Base-by-base conservation (phyloP, 2,888 invertebrate species). In the Osedax frankpressi region DNA sequence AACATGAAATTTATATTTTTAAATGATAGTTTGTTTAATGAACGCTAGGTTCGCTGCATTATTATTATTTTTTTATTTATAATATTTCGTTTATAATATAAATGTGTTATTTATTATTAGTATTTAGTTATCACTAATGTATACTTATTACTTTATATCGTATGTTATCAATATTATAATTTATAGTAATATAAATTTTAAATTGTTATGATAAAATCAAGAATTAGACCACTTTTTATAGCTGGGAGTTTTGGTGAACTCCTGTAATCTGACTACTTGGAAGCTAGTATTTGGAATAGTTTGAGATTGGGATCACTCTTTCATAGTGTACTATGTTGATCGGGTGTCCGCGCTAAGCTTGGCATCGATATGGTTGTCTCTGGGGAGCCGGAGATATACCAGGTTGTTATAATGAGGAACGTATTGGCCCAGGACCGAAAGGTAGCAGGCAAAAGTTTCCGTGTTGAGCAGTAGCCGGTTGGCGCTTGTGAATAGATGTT, bases 401-500 rank as follows among this genome's bases (percentile, higher is more conserved):
- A 92, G 91, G 94, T 94, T 91, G 88, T 89, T 89, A n/a, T 91
- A 93, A 94, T 89, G 94, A 93, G 92, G 90, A 92, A 91, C 90
- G 93, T 87, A 94, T 88, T 91, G 94, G 94, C 93, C 92, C 92
- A 94, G 94, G 90, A 92, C 92, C 92, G 93, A 91, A 92, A 93
- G 92, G 90, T 91, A 94, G 93, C 94, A 94, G 93, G 92, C 93
- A 93, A 94, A 93, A 94, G 92, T 91, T 91, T 89, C 92, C 93
- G 92, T 91, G 93, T 92, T 89, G 90, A 88, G 91, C 93, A 93
- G 93, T 94, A 93, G 92, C 91, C 92, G 93, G 93, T 92, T 91
- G 90, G 93, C 93, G 92, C 90, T 91, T 89, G 91, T 92, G 93
- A 94, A 92, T 92, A 90, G 88, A 89, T 88, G 88, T 89, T 80